Percentiles rank a stretch among this genome's conserved stretches.
phyloP scores from a whole-genome alignment of 2,113 vertebrate genomes.

The Sander vitreus region DNA sequence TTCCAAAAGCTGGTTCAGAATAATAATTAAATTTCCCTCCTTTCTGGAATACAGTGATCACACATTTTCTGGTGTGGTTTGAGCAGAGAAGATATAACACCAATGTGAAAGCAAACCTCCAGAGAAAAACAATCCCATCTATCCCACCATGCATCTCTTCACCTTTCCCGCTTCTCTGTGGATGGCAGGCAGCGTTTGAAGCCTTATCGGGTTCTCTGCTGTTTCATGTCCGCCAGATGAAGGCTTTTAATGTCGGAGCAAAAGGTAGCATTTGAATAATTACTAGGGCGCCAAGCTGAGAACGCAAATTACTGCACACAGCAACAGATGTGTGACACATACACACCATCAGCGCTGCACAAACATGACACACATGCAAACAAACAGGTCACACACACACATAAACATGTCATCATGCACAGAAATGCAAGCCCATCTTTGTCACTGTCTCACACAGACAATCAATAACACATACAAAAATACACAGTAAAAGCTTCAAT shows the following conservation, averaged over 20 bases:
- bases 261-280: slow-evolving; percentile 85
- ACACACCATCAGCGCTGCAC: slow-evolving; percentile 44
- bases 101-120: slow-evolving; percentile 67
- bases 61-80: slow-evolving; percentile 50
- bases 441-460: neutral
- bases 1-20: slow-evolving; percentile 45
- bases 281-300: slow-evolving; percentile 85
- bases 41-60: slow-evolving; percentile 60
- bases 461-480: neutral
- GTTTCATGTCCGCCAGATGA: slow-evolving; percentile 84
- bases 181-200: slow-evolving; percentile 80
- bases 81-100: slow-evolving; percentile 59
- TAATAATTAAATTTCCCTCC: slow-evolving; percentile 58
- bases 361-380: slow-evolving; percentile 51
- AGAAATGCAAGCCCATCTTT: slow-evolving; percentile 5
- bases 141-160: slow-evolving; percentile 76
- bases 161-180: slow-evolving; percentile 79
- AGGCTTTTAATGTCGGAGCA: slow-evolving; percentile 85
- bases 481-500: neutral
- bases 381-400: slow-evolving; percentile 56
- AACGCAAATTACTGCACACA: slow-evolving; percentile 82
- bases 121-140: slow-evolving; percentile 78
- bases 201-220: slow-evolving; percentile 77
- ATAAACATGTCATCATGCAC: slow-evolving; percentile 35
- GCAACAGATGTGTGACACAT: slow-evolving; percentile 81